Percentiles rank a stretch among this genome's conserved stretches.
Conservation (phyloP, 2,888 invertebrate genomes). For the Nebria brevicollis region DNA sequence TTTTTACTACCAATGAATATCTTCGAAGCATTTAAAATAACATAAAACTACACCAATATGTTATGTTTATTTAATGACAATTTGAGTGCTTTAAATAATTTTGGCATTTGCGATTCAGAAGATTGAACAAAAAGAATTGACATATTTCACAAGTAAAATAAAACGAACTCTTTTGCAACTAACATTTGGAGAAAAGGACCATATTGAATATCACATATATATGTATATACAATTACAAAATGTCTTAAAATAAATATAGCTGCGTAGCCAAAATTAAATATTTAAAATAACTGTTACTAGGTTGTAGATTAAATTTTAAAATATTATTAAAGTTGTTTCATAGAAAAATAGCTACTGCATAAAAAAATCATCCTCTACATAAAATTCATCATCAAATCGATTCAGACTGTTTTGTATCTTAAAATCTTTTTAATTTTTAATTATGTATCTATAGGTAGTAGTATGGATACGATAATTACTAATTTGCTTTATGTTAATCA, state of each 20-base stretch:
- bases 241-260: slow-evolving; percentile 44
- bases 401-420: too few species aligned
- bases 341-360: background rate
- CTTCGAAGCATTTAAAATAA: background rate
- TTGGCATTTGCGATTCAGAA: background rate
- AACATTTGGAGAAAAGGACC: background rate
- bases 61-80: background rate
- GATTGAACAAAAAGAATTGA: background rate
- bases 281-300: slow-evolving; percentile 45
- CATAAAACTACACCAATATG: background rate
- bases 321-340: background rate
- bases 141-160: background rate
- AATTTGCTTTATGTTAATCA: too few species aligned
- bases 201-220: background rate
- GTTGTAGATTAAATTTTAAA: slow-evolving; percentile 17
- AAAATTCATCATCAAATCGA: too few species aligned
- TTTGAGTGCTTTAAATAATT: background rate
- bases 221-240: slow-evolving; percentile 32
- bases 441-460: too few species aligned
- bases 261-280: slow-evolving; percentile 41
- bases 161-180: background rate
- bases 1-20: slow-evolving; percentile 28
- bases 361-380: too few species aligned
- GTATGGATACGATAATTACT: too few species aligned
- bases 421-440: too few species aligned